These are phyloP conservation scores for Zaprionus ghesquierei DNA, from an alignment of 1,140 invertebrate species.

Conservation along the genomic window DNA sequence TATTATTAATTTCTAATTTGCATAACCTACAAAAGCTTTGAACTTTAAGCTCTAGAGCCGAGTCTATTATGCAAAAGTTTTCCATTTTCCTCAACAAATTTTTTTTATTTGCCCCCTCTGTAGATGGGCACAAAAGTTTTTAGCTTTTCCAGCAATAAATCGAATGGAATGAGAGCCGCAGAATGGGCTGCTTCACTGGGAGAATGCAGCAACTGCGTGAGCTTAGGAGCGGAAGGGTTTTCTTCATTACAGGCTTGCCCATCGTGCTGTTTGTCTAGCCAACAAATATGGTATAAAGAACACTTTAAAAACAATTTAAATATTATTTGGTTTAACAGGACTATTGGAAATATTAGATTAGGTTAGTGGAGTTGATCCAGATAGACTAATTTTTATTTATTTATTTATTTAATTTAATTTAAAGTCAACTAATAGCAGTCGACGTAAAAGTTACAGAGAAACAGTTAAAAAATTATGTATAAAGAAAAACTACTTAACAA, in stretches of 20 bases:
- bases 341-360: background rate
- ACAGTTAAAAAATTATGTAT: no score
- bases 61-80: slow-evolving; percentile 77
- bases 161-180: slow-evolving; percentile 55
- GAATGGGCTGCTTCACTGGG: background rate
- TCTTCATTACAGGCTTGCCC: slow-evolving; percentile 14
- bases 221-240: slow-evolving; percentile 7
- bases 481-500: no score
- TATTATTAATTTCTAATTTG: slow-evolving; percentile 80
- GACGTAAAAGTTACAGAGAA: no score
- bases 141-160: slow-evolving; percentile 69
- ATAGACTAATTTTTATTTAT: no score
- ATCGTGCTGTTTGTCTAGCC: background rate
- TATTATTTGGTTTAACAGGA: background rate
- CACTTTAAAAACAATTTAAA: background rate
- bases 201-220: slow-evolving; percentile 6
- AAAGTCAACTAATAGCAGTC: no score
- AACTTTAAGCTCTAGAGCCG: slow-evolving; percentile 66
- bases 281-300: background rate
- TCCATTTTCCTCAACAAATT: slow-evolving; percentile 28
- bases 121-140: slow-evolving; percentile 40
- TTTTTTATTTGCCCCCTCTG: background rate
- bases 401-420: background rate
- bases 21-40: slow-evolving; percentile 79
- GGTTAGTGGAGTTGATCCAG: no score